Conservation (phyloP, 1,140 invertebrate species). For the Drosophila sproati region DNA sequence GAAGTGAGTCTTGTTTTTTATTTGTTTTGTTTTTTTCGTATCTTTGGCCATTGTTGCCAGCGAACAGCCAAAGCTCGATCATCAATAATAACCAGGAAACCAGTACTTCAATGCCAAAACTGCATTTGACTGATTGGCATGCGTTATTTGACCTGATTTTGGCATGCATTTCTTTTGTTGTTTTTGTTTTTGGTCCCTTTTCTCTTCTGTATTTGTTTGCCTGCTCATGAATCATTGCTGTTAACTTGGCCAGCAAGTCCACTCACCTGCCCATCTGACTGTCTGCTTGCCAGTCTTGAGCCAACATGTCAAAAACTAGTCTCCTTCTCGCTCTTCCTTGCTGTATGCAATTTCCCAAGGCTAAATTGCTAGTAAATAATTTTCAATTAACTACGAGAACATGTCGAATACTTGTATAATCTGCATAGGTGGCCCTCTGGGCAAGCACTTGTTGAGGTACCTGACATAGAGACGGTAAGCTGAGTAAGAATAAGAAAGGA, state of each 20-base stretch:
- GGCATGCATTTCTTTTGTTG: constrained; percentile 42
- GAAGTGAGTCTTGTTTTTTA: constrained; percentile 1
- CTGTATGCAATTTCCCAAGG: constrained; percentile 4
- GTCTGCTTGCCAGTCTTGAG: neutral
- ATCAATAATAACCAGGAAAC: constrained; percentile 75
- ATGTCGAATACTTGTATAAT: constrained; percentile 4
- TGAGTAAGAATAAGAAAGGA: no score
- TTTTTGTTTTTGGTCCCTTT: constrained; percentile 5
- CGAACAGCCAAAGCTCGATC: constrained; percentile 41
- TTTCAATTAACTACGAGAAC: constrained; percentile 69
- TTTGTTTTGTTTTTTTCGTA: constrained; percentile 19
- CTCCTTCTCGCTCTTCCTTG: neutral
- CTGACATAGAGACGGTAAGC: neutral
- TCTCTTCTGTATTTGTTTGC: constrained; percentile 17
- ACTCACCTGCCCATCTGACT: constrained; percentile 25
- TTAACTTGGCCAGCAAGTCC: constrained; percentile 29
- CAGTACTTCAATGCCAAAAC: constrained; percentile 43
- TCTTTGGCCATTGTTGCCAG: constrained; percentile 19
- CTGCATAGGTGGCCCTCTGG: constrained; percentile 8
- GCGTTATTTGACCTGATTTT: constrained; percentile 61
- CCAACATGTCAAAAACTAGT: constrained; percentile 24
- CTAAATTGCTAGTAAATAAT: constrained; percentile 64
- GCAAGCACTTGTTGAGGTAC: neutral
- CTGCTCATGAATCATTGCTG: constrained; percentile 41
- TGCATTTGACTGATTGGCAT: constrained; percentile 77